These are phyloP conservation scores for Enteromius fasciolatus DNA, from an alignment of 2,797 vertebrate genomes.

Conservation along the genomic window DNA sequence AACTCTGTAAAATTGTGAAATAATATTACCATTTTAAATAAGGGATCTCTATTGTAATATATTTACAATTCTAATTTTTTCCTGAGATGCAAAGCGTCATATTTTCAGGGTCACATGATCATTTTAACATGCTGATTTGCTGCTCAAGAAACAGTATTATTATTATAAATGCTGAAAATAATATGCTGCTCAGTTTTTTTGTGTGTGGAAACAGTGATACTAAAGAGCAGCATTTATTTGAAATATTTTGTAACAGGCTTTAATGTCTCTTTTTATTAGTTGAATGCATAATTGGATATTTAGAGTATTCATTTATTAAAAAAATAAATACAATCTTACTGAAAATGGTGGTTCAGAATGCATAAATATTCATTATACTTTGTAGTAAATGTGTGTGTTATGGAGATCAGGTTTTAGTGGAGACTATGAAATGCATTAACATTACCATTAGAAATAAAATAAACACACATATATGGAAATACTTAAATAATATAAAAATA, in stretches of 20 bases:
- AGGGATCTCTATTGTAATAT: not conserved
- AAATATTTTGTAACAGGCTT: not conserved
- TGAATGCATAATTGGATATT: not conserved
- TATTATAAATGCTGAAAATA: not conserved
- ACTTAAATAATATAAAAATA: not conserved
- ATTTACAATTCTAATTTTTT: not conserved
- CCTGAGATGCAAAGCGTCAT: not conserved
- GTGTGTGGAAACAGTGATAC: not conserved
- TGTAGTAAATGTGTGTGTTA: not conserved
- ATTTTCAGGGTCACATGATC: not conserved
- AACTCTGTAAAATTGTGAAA: not conserved
- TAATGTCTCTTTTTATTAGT: not conserved
- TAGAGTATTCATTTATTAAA: not conserved
- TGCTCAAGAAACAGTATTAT: not conserved
- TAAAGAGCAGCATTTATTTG: not conserved
- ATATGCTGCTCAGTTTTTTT: not conserved
- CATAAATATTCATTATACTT: not conserved
- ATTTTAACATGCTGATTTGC: not conserved
- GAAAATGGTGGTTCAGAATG: not conserved
- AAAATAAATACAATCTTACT: too few species aligned
- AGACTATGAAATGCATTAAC: not conserved
- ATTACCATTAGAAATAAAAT: not conserved
- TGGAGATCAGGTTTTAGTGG: not conserved
- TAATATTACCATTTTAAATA: not conserved
- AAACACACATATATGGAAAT: not conserved